Base-by-base conservation (phyloP, 2,113 vertebrate species). In the Poecile atricapillus region DNA sequence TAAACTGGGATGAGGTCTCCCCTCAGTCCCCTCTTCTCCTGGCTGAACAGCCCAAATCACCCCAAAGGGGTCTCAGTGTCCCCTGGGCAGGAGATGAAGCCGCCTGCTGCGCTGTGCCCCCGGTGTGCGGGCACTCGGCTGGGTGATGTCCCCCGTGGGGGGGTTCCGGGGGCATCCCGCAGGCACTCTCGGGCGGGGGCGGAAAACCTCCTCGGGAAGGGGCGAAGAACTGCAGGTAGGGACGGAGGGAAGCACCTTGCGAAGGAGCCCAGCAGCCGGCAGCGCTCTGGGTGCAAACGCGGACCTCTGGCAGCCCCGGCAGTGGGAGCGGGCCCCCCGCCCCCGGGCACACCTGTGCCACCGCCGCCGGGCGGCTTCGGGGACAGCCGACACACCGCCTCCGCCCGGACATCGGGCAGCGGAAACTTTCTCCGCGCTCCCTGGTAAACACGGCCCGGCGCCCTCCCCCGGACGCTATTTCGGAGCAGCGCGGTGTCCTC, bases 381-480 rank as follows among this genome's bases (percentile, higher is more conserved):
- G 74, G 56, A 64, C 43, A 69, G 64, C 65, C 39, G 28, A 64
- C 7, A 35, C 91, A 5, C 83, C 24, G 43, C 76, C 69, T 10
- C 71, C 81, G 17, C 74, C 33, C 39, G 12, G 16, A 18, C 5
- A 7, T 13, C 13, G 47, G 62, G 25, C 71, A 59, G 71, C 68
- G 83, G 37, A 87, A 58, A 49, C 59, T 24, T n/a, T 33, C 37
- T 9, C 53, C 23, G 3, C 21, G 12, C 64, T 53, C 56, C 53
- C 30, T 8, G 11, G 37, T 74, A 75, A 79, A 46, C 55, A 46
- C 64, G 21, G 55, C 46, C 41, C 13, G n/a, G 67, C 20, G 64
- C 82, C 25, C 60, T 76, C 62, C 71, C 55, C 83, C 49, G 20
- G 84, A 56, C 68, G 79, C 96, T 94, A 82, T 96, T 95, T 63